phyloP scores from a whole-genome alignment of 1,140 invertebrate species.

The Saccostrea cuccullata region DNA sequence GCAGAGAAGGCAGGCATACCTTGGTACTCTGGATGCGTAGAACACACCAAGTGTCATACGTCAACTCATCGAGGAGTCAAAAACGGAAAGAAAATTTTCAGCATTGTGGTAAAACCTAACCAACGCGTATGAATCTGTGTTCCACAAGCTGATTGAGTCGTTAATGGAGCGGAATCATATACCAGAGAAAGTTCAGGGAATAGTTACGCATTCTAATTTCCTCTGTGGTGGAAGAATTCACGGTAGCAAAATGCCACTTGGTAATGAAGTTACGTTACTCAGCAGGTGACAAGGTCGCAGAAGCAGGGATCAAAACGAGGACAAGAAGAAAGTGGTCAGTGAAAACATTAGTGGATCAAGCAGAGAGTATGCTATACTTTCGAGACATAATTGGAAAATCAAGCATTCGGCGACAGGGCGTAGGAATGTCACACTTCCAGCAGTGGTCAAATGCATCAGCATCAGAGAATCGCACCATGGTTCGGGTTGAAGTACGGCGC shows the following conservation, averaged over 20 bases:
- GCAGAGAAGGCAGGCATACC: constrained; percentile 51
- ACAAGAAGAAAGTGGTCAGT: too few species aligned
- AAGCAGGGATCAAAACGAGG: too few species aligned
- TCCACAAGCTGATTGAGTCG: constrained; percentile 36
- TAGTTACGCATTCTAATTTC: constrained; percentile 16
- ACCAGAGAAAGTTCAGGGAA: background rate
- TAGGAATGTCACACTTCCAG: too few species aligned
- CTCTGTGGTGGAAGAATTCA: background rate
- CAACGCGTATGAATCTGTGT: constrained; percentile 54
- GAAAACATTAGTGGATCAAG: too few species aligned
- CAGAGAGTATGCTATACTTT: too few species aligned
- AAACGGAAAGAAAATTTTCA: constrained; percentile 6
- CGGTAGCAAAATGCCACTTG: background rate
- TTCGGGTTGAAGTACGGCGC: too few species aligned
- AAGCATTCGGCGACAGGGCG: too few species aligned
- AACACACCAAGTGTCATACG: constrained; percentile 9
- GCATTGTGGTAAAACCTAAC: constrained; percentile 39
- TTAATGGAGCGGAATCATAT: constrained; percentile 31
- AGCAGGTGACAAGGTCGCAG: too few species aligned
- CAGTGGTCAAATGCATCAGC: too few species aligned
- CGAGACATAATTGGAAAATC: too few species aligned
- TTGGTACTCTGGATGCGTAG: constrained; percentile 41
- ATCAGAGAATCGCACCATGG: too few species aligned
- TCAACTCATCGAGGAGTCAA: constrained; percentile 45
- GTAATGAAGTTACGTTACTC: too few species aligned